A percentile compares a stretch with the other conserved stretches of the same genome.
These are phyloP conservation scores for Macrotis lagotis DNA, from an alignment of 2,113 vertebrate genomes.

Conservation along the genomic window DNA sequence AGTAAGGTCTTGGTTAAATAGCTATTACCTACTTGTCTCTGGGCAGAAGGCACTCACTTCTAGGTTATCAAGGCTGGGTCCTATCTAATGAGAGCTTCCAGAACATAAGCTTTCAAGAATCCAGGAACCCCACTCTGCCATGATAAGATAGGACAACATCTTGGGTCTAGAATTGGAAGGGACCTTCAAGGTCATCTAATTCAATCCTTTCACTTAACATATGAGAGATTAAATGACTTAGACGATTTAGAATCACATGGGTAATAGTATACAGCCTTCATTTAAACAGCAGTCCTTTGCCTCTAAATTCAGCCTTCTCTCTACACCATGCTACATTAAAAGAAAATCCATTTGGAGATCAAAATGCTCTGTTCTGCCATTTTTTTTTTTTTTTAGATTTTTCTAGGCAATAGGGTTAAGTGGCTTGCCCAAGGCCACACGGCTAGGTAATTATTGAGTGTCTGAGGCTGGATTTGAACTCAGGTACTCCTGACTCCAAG, in stretches of 20 bases:
- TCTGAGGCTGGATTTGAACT: too few species aligned
- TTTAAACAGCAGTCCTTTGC: background rate
- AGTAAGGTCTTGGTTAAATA: too few species aligned
- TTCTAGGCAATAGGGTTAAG: too few species aligned
- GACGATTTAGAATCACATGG: background rate
- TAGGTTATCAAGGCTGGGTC: background rate
- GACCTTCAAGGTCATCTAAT: background rate
- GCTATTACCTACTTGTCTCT: too few species aligned
- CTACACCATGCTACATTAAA: background rate
- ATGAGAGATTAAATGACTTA: background rate
- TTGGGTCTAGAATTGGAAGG: background rate
- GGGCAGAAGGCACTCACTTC: too few species aligned
- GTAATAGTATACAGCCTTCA: background rate
- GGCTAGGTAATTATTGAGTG: too few species aligned
- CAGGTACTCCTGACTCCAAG: too few species aligned
- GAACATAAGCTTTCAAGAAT: background rate
- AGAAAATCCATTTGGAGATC: background rate
- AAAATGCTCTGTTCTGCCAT: too few species aligned
- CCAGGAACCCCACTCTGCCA: background rate
- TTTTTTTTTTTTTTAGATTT: too few species aligned
- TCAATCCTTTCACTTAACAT: background rate
- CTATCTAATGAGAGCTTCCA: background rate
- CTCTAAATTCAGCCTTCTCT: too few species aligned
- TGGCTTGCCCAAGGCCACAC: too few species aligned
- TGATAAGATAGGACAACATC: background rate